Base-by-base conservation (phyloP, 64 coral and sea anemone species). In the Cladopsammia gracilis region DNA sequence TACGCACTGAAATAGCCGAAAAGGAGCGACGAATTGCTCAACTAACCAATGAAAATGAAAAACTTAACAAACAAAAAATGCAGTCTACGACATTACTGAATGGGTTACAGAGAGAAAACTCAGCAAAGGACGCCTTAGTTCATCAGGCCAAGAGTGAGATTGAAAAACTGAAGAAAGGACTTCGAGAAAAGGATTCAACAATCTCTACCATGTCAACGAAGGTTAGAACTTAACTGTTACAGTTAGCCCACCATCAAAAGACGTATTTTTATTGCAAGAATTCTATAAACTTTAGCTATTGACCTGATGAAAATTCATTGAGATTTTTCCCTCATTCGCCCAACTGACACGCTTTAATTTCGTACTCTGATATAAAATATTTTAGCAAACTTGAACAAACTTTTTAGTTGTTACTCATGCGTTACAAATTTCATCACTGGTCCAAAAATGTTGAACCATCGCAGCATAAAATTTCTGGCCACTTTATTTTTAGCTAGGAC, bases 51-150 rank as follows among this genome's bases (percentile, higher is more conserved):
- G 92, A 94, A 22, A 61, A 88, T 8, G 96, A 93, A 79, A 97
- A 94, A 59, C 73, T 73, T 9, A 97, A 97, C 67, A 97, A 97
- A 64, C 88, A 93, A 1, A 97, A 97, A 77, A 83, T 83, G 19
- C 96, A 97, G 58, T 94, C 96, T 0, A 91, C 96, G 6, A 94
- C 92, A 10, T 71, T 97, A 13, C 70, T 97, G 82, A 97, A 97
- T 54, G 90, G 85, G 19, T 51, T 97, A 18, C 96, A 97, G 75
- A 81, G 96, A 53, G 95, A 97, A 10, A 97, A 91, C 79, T 97
- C 96, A 5, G 92, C 96, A n/a, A 97, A 97, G 79, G 96, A 97
- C 75, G 72, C 92, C 6, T 34, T 97, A 46, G 50, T 94, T 34
- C 87, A 94, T 20, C 96, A 97, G 54, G 81, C 89, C 0, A 97